A percentile compares a stretch with the other conserved stretches of the same genome.
Conservation (phyloP, 2,888 invertebrate genomes). For the Synanthedon andrenaeformis region DNA sequence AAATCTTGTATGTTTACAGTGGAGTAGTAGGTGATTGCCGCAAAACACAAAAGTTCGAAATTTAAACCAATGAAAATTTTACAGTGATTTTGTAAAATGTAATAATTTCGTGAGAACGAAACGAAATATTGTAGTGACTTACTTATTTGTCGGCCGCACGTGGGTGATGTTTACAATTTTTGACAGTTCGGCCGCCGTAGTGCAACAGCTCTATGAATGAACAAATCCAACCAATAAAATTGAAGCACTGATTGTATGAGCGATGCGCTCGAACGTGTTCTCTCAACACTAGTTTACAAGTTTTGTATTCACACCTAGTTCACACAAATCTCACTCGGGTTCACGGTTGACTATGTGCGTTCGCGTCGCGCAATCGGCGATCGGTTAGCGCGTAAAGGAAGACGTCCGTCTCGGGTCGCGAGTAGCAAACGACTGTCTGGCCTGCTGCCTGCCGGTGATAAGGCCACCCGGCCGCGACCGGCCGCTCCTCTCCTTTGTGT, state of each 20-base stretch:
- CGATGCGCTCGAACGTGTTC: conserved; percentile 25
- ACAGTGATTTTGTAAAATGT: too few relatives aligned
- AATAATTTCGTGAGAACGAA: too few relatives aligned
- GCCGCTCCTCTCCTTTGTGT: conserved; percentile 67
- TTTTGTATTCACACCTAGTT: conserved; percentile 21
- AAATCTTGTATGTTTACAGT: too few relatives aligned
- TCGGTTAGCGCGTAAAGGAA: conserved; percentile 9
- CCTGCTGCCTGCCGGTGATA: conserved; percentile 51
- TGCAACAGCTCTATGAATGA: conserved; percentile 29
- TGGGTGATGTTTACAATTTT: conserved; percentile 60
- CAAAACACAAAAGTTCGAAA: too few relatives aligned
- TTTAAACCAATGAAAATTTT: too few relatives aligned
- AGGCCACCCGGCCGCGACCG: conserved; percentile 60
- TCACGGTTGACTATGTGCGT: conserved; percentile 3
- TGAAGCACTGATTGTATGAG: conserved; percentile 25
- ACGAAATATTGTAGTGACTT: conserved; percentile 22
- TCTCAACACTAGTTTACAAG: too few relatives aligned
- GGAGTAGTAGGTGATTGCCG: too few relatives aligned
- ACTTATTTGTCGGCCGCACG: conserved; percentile 57
- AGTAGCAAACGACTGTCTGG: conserved; percentile 29
- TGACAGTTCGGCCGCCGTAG: conserved; percentile 43
- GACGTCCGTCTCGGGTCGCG: conserved; percentile 53
- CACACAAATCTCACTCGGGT: conserved; percentile 21
- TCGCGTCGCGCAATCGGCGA: conserved; percentile 16
- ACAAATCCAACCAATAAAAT: conserved; percentile 31